A percentile compares a stretch with the other conserved stretches of the same genome.
Evolutionary conservation across 1,140 invertebrate genomes (phyloP).

Genomic region (Radopholus similis): DNA sequence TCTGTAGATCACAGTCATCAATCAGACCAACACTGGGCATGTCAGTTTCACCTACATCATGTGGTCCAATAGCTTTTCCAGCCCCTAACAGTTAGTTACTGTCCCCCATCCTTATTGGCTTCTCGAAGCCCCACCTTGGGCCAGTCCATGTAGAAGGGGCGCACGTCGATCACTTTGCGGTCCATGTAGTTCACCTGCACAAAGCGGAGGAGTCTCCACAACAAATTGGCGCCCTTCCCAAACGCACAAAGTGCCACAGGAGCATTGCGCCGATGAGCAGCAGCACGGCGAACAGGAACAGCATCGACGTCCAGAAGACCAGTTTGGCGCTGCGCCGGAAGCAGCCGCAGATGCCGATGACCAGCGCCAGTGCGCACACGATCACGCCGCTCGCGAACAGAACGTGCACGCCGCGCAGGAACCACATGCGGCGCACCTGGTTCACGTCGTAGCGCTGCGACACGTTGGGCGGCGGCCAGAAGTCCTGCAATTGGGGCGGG

Average conservation of each 20-base stretch:
- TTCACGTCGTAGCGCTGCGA: conserved; percentile 2
- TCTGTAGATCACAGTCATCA: too few relatives aligned
- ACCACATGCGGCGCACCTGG: conserved; percentile 40
- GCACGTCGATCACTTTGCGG: conserved; percentile 28
- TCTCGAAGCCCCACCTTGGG: conserved; percentile 17
- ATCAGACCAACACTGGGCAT: too few relatives aligned
- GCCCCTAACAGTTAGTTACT: too few relatives aligned
- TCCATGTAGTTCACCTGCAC: conserved; percentile 41
- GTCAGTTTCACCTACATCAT: too few relatives aligned
- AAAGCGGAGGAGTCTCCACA: too few relatives aligned
- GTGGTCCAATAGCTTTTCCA: too few relatives aligned
- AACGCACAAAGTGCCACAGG: conserved; percentile 37
- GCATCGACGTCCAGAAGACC: conserved; percentile 33
- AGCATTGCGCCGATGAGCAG: conserved; percentile 34
- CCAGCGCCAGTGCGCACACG: conserved; percentile 19
- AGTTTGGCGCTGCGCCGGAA: conserved; percentile 30
- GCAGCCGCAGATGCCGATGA: conserved; percentile 38
- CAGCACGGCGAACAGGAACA: conserved; percentile 37
- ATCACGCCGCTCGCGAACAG: conserved; percentile 25
- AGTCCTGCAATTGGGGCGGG: conserved; percentile 8
- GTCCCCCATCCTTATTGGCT: background rate
- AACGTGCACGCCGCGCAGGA: conserved; percentile 28
- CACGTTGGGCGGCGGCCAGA: conserved; percentile 2
- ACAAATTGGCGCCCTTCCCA: too few relatives aligned
- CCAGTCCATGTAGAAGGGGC: conserved; percentile 41